Evolutionary conservation across 2,888 invertebrate species (phyloP).

Genomic region (Harpagoxenus sublaevis): DNA sequence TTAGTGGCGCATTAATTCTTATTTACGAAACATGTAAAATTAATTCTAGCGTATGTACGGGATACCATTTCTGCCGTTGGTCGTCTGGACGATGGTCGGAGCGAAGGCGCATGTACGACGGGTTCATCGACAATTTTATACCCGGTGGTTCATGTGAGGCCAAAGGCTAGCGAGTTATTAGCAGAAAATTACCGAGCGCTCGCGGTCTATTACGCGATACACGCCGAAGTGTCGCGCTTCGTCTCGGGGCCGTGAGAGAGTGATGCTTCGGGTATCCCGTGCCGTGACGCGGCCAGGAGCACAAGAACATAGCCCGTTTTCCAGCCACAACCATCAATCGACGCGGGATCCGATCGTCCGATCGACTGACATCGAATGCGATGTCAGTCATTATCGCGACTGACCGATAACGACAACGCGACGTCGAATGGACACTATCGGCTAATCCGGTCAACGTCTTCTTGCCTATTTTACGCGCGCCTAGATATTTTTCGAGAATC

Average conservation of each 20-base stretch:
- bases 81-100: conserved; percentile 19
- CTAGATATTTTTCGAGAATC: not conserved
- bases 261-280: conserved; percentile 37
- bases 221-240: conserved; percentile 71
- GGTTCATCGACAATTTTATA: conserved; percentile 43
- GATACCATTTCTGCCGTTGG: conserved; percentile 34
- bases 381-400: conserved; percentile 63
- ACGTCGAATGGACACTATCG: conserved; percentile 57
- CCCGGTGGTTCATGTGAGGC: conserved; percentile 53
- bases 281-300: conserved; percentile 25
- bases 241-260: conserved; percentile 73
- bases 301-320: conserved; percentile 41
- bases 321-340: conserved; percentile 48
- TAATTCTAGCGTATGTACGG: not conserved
- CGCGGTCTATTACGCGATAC: conserved; percentile 71
- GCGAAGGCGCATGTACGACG: conserved; percentile 30
- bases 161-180: conserved; percentile 73
- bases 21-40: conserved; percentile 19
- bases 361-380: conserved; percentile 32
- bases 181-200: conserved; percentile 71
- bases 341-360: conserved; percentile 43
- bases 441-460: conserved; percentile 56
- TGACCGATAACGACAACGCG: conserved; percentile 59
- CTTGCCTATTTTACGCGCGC: conserved; percentile 52
- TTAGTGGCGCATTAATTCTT: not conserved